Evolutionary conservation across 2,113 vertebrate species (phyloP), one percentile per base, ranked within the genome.

Genomic region (Deroptyus accipitrinus): DNA sequence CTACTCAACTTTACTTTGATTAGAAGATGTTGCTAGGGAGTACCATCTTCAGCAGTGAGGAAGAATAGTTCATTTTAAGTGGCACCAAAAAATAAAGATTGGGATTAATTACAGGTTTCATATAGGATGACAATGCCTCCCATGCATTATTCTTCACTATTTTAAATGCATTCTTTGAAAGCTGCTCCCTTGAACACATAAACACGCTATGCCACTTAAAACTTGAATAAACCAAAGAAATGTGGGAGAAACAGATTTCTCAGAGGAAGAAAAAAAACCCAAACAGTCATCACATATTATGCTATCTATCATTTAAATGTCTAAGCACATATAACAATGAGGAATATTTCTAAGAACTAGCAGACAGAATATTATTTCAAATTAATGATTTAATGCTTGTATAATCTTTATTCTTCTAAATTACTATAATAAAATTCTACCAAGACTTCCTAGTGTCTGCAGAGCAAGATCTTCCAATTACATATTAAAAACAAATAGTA

Each of bases 41-140:
- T 49, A 79, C 41, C 17, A 8, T 41, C 92, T 85, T 92, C 64
- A 89, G 37, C 35, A 90, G 52, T 81, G 81, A 89, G 22, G 92
- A 91, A 72, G 78, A 95, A 77, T 67, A 92, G 91, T 83, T 86
- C 4, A 89, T 91, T 92, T 90, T 88, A 93, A 93, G 91, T 69
- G 83, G 79, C 83, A 94, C 82, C 92, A 64, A 74, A 87, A 78
- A 92, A 69, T 69, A 7, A 81, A 72, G 22, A 49, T 18, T 62
- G 17, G 48, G 18, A 28, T 57, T 93, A 88, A 79, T 84, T 82
- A 74, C 19, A 59, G 27, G 73, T 69, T 94, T 94, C 5, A 44
- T 35, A 67, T 1, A 77, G 16, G 59, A 77, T 62, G 72, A 75
- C 28, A 48, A 80, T 46, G 44, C 22, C 33, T 89, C 44, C 44